Base-by-base conservation (phyloP, 2,888 invertebrate genomes). In the Drosophila limbata region DNA sequence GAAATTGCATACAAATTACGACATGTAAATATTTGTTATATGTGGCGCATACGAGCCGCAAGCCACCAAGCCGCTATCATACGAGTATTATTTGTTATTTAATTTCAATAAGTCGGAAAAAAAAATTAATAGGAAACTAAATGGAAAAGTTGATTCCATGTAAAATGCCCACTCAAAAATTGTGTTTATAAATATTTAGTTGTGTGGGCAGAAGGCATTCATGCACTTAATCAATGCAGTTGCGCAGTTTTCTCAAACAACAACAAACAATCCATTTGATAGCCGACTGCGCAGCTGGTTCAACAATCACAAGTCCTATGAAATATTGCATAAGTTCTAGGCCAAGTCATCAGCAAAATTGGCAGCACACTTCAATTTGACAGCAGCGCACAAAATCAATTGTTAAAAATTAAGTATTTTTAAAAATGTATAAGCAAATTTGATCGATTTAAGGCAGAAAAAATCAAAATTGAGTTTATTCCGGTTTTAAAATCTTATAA, bases 1-100 rank as follows among this genome's bases (percentile, higher is more conserved):
- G 56, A 57, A 65, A 73, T 55, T 70, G 50, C 45, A 59, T 55
- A 45, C 56, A 44, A 59, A 65, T 65, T 48, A 62, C 50, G 42
- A 55, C 35, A 65, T 50, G 61, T 55, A 70, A 74, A 74, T 70
- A 74, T 74, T 70, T 73, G 50, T 28, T 50, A 69, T 50, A 69
- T 69, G 57, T 55, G 65, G 69, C 57, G 37, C 69, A 73, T 73
- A 69, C 69, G 69, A 48, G 57, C 11, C 45, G 42, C 11, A 47
- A 59, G 11, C 31, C 61, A 25, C 25, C 5, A 25, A 5, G 13
- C 3, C 11, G n/a, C 31, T 13, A 35, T 4, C 15, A 47, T 31
- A 8, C 6, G 8, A 28, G 8, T 8, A 55, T 59, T 25, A 57
- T 39, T 59, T 48, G 10, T 13, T n/a, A 37, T 39, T 39, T 39